phyloP scores from a whole-genome alignment of 2,797 vertebrate genomes.

The Myotis planiceps region DNA sequence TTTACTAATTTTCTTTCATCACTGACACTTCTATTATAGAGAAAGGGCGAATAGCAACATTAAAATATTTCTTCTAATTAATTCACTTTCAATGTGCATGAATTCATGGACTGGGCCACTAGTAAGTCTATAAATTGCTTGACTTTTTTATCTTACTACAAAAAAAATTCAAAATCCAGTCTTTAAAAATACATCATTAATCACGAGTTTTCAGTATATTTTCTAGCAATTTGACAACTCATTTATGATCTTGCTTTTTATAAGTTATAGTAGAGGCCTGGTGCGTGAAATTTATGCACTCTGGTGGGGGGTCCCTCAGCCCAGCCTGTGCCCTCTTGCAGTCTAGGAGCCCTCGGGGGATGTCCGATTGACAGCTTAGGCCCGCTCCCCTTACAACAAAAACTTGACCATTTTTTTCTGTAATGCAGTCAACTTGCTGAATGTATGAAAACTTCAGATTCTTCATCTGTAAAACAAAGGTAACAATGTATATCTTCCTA shows the following conservation, averaged over 20 bases:
- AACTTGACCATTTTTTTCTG: not conserved
- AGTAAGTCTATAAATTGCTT: not conserved
- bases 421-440: not conserved
- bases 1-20: too few relatives aligned
- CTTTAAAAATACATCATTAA: not conserved
- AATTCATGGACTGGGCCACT: too few relatives aligned
- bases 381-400: not conserved
- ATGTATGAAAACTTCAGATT: not conserved
- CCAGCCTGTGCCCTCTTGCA: fast-evolving
- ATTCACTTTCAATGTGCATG: too few relatives aligned
- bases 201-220: not conserved
- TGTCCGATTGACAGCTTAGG: too few relatives aligned
- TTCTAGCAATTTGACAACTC: not conserved
- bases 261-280: too few relatives aligned
- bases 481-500: not conserved
- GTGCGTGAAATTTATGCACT: too few relatives aligned
- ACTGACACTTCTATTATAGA: too few relatives aligned
- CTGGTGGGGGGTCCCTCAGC: too few relatives aligned
- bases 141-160: not conserved
- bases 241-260: not conserved
- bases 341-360: too few relatives aligned
- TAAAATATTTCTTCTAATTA: too few relatives aligned
- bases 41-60: too few relatives aligned
- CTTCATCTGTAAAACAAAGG: not conserved
- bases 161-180: not conserved